A percentile compares a stretch with the other conserved stretches of the same genome.
phyloP scores from a whole-genome alignment of 2,797 vertebrate genomes.

The Ataeniobius toweri region DNA sequence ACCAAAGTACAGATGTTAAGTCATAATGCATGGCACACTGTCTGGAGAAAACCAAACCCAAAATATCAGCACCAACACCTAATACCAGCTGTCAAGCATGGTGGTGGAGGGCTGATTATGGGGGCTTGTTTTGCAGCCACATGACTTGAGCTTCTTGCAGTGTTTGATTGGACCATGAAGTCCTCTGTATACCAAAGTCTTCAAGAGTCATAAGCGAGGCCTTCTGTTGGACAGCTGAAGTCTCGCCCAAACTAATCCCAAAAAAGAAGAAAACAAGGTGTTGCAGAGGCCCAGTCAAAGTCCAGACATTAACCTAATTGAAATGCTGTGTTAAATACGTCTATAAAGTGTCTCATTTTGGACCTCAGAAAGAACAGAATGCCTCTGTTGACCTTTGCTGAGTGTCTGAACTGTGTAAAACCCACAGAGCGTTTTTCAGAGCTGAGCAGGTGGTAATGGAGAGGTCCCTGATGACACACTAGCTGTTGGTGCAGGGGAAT shows the following conservation, averaged over 20 bases:
- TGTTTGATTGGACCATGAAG: background rate
- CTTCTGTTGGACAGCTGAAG: no score
- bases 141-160: background rate
- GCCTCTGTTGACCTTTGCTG: constrained; percentile 29
- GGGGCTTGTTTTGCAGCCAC: background rate
- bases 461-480: constrained; percentile 45
- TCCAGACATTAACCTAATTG: background rate
- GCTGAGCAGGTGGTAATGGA: constrained; percentile 61
- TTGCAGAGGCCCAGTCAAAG: background rate
- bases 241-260: background rate
- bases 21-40: background rate
- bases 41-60: no score
- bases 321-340: background rate
- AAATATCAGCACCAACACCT: no score
- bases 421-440: constrained; percentile 31
- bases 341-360: background rate
- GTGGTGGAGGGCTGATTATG: background rate
- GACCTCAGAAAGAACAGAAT: background rate
- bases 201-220: no score
- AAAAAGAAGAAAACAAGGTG: background rate
- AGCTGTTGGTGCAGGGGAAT: constrained; percentile 26
- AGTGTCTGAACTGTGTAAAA: constrained; percentile 17
- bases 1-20: background rate
- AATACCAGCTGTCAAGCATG: background rate
- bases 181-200: no score